Percentiles rank a stretch among this genome's conserved stretches.
These are phyloP conservation scores for Holothuria glaberrima DNA, from an alignment of 35 echinoderm and acorn worm species.

Conservation along the genomic window DNA sequence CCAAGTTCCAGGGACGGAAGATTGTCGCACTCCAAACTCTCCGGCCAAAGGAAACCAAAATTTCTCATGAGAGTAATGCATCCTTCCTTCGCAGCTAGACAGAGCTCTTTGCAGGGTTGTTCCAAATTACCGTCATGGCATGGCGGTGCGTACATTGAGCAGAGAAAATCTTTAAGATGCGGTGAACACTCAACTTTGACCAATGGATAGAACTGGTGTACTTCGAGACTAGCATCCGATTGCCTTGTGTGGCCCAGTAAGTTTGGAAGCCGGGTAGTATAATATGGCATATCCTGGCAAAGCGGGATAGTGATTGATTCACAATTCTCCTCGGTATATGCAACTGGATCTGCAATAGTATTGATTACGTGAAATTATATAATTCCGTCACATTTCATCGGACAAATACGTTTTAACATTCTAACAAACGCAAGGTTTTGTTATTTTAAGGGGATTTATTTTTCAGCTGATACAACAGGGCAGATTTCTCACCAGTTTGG, in stretches of 20 bases:
- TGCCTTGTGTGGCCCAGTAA: not conserved
- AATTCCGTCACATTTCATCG: too few species aligned
- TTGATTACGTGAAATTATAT: too few species aligned
- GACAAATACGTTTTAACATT: too few species aligned
- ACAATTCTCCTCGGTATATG: too few species aligned
- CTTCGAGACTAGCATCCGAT: conserved; percentile 38
- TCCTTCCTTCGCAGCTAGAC: conserved; percentile 52
- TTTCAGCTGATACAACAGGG: too few species aligned
- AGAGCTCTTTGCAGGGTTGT: conserved; percentile 65
- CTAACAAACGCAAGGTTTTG: too few species aligned
- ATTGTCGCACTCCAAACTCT: conserved; percentile 52
- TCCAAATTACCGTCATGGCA: conserved; percentile 18
- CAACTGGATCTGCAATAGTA: too few species aligned
- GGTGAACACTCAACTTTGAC: conserved; percentile 63
- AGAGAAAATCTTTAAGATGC: conserved; percentile 61
- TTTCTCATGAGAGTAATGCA: conserved; percentile 66
- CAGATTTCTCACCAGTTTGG: too few species aligned
- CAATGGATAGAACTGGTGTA: too few species aligned
- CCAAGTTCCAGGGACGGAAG: conserved; percentile 26
- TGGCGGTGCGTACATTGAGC: conserved; percentile 65
- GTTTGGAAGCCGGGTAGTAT: conserved; percentile 35
- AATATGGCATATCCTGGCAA: conserved; percentile 62
- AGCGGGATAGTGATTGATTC: conserved; percentile 63
- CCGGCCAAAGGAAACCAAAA: conserved; percentile 77
- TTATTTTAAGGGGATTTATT: too few species aligned